Conservation (phyloP, 2,888 invertebrate species). For the Tinea semifulvella region DNA sequence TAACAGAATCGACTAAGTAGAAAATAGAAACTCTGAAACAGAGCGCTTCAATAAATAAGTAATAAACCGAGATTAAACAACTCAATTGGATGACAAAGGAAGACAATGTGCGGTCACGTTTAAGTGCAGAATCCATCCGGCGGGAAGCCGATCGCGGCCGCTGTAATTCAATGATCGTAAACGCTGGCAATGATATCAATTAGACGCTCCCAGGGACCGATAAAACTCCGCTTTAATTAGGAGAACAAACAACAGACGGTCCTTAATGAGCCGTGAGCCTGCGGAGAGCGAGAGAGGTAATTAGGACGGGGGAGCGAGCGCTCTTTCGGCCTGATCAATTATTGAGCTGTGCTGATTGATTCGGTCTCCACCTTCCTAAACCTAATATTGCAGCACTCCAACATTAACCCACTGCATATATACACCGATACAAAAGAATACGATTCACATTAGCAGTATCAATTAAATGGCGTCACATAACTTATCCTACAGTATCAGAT, state of each 20-base stretch:
- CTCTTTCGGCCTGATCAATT: conserved; percentile 45
- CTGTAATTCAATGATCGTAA: conserved; percentile 64
- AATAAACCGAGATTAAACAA: conserved; percentile 60
- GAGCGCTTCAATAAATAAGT: conserved; percentile 42
- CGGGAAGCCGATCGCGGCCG: conserved; percentile 51
- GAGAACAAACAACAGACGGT: conserved; percentile 64
- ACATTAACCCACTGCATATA: not conserved
- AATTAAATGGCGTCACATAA: conserved; percentile 7
- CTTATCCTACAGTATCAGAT: no score
- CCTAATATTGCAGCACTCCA: not conserved
- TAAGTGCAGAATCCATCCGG: conserved; percentile 45
- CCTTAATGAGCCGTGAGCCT: conserved; percentile 61
- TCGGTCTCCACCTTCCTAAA: conserved; percentile 26
- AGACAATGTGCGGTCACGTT: conserved; percentile 62
- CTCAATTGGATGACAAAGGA: conserved; percentile 51
- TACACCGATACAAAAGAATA: not conserved
- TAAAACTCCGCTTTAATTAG: conserved; percentile 65
- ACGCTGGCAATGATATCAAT: conserved; percentile 65
- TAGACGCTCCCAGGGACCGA: conserved; percentile 57
- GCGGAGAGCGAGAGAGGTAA: conserved; percentile 55
- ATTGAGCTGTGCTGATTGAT: conserved; percentile 58
- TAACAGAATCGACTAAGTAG: no score
- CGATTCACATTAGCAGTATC: not conserved
- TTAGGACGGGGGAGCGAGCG: conserved; percentile 47
- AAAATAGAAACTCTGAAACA: not conserved